Evolutionary conservation across 2,888 invertebrate genomes (phyloP), one percentile per base, ranked within the genome.

Genomic region (Standfussiana lucernea): DNA sequence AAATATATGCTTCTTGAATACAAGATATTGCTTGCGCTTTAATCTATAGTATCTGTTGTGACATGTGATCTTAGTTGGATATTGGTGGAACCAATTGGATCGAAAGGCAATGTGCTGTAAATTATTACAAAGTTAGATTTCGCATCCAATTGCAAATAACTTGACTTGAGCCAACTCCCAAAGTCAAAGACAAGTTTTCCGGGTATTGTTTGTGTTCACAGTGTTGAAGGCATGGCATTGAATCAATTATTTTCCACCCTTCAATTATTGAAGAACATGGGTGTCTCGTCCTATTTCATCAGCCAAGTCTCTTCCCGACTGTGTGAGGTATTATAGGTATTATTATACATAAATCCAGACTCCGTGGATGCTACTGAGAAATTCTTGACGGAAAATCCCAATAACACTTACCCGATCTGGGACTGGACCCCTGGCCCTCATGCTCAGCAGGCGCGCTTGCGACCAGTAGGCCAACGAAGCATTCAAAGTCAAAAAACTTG

Each of bases 1-100:
- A 7, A 42, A 18, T 28, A 28, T 28, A 42, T 11, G 21, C 42
- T 40, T 65, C 28, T 42, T 24, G 24, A 21, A 21, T 37, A 10
- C 21, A 69, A 32, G 40, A 18, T 18, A 28, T 37, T 71, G n/a
- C 1, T 13, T 32, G 13, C 11, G 24, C 35, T 35, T 59, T n/a
- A 35, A 53, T 35, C 21, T 32, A 35, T 42, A 21, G 18, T 35
- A 47, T 42, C 47, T 68, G 11, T 28, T 50, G 10, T 62, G n/a
- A n/a, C n/a, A n/a, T n/a, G n/a, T n/a, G 24, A 77, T 69, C 21
- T 24, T 3, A 10, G 50, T 18, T 28, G 77, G 77, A 69, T 77
- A 69, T 62, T 62, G 69, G 50, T 5, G 32, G 35, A 24, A 61
- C 47, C 47, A 13, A 37, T 69, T 62, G 61, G 24, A 35, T 24